Conservation (phyloP, 2,797 vertebrate genomes). For the Amniataba percoides region DNA sequence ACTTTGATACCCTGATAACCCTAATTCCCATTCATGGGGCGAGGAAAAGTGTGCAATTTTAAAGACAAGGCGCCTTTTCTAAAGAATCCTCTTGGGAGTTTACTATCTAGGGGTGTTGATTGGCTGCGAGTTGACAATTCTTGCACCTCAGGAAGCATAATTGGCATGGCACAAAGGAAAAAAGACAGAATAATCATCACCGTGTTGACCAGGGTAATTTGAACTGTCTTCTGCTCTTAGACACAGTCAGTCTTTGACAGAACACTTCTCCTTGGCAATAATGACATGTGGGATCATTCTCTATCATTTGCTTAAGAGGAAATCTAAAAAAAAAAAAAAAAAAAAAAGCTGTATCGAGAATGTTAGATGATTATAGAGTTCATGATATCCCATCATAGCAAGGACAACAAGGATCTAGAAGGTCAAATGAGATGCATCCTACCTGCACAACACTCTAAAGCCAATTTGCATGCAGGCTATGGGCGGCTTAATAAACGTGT, state of each 20-base stretch:
- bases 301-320: slow-evolving; percentile 60
- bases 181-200: slow-evolving; percentile 68
- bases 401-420: background rate
- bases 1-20: slow-evolving; percentile 33
- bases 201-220: slow-evolving; percentile 71
- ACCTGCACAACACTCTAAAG: slow-evolving; percentile 11
- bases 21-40: slow-evolving; percentile 28
- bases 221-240: slow-evolving; percentile 57
- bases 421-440: background rate
- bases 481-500: background rate
- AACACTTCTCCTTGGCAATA: slow-evolving; percentile 68
- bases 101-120: slow-evolving; percentile 20
- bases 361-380: slow-evolving; percentile 50
- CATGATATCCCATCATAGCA: slow-evolving; percentile 28
- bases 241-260: slow-evolving; percentile 61
- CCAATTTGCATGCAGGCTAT: background rate
- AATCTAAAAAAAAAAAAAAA: slow-evolving; percentile 71
- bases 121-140: slow-evolving; percentile 42
- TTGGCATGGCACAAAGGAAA: slow-evolving; percentile 50
- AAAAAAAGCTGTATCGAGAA: slow-evolving; percentile 61
- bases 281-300: slow-evolving; percentile 63
- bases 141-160: slow-evolving; percentile 47
- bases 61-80: slow-evolving; percentile 38
- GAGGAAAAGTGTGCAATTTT: slow-evolving; percentile 39
- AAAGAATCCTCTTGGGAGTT: slow-evolving; percentile 43